Evolutionary conservation across 53 echinoderm and acorn worm genomes (phyloP).

Genomic region (Glandiceps talaboti): DNA sequence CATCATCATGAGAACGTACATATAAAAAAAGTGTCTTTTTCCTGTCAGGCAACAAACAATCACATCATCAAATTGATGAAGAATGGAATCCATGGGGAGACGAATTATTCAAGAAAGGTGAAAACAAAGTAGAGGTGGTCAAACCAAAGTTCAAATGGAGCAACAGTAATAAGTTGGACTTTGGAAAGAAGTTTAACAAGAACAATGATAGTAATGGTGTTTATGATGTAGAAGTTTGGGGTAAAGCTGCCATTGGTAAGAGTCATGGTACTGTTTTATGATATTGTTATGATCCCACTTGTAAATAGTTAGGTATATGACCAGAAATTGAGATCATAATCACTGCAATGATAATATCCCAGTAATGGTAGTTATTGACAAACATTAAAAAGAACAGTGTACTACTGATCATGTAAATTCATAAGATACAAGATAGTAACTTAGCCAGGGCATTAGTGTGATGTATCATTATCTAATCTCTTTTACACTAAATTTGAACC

Average conservation of each 20-base stretch:
- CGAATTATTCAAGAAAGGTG: background rate
- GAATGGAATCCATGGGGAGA: background rate
- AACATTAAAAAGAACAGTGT: background rate
- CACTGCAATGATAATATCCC: no score
- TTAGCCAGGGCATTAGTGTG: no score
- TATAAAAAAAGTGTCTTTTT: background rate
- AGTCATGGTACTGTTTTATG: no score
- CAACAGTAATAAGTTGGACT: background rate
- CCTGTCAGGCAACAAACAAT: background rate
- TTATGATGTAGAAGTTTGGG: slow-evolving; percentile 65
- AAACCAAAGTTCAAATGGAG: background rate
- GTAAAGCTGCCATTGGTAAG: slow-evolving; percentile 77
- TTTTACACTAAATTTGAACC: no score
- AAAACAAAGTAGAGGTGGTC: background rate
- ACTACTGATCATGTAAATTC: no score
- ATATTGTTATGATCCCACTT: no score
- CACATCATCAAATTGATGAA: background rate
- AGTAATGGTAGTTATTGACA: no score
- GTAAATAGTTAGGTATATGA: no score
- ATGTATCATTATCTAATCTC: no score
- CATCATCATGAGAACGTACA: background rate
- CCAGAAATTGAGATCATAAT: no score
- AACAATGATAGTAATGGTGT: background rate
- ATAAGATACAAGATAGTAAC: no score
- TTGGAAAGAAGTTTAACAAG: background rate